phyloP scores from a whole-genome alignment of 2,888 invertebrate species.

The Halictus ligatus region DNA sequence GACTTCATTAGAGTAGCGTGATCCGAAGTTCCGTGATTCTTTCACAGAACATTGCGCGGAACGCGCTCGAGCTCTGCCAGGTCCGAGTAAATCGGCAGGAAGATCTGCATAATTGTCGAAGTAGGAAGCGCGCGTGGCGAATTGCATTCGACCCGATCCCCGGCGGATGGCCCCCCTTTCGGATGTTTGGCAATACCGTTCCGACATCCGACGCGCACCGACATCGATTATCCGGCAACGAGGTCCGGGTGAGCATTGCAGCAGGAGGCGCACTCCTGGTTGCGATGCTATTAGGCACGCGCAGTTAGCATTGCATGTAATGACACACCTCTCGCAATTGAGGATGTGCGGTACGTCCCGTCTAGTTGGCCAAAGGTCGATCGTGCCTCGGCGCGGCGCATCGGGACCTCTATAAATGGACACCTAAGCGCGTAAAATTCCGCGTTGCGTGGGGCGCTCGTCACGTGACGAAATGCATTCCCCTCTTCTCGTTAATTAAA shows the following conservation, averaged over 20 bases:
- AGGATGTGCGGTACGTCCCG: slow-evolving; percentile 71
- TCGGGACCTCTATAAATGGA: slow-evolving; percentile 46
- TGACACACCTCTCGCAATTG: slow-evolving; percentile 74
- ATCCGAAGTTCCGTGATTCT: not conserved
- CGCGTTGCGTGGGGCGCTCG: slow-evolving; percentile 22
- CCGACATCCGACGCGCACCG: slow-evolving; percentile 60
- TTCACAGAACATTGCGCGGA: not conserved
- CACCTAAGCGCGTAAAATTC: slow-evolving; percentile 38
- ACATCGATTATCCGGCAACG: slow-evolving; percentile 69
- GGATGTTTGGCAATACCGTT: slow-evolving; percentile 54
- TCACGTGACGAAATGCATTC: slow-evolving; percentile 21
- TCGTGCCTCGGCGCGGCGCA: slow-evolving; percentile 55
- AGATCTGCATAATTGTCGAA: not conserved
- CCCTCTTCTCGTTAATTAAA: slow-evolving; percentile 35
- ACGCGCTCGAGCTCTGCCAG: not conserved
- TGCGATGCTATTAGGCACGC: slow-evolving; percentile 73
- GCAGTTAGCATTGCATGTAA: slow-evolving; percentile 75
- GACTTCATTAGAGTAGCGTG: not conserved
- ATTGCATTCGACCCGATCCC: slow-evolving; percentile 23
- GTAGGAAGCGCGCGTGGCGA: slow-evolving; percentile 1
- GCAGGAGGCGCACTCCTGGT: slow-evolving; percentile 63
- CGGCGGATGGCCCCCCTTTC: slow-evolving; percentile 38
- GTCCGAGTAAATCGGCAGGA: not conserved
- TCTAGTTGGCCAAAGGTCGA: slow-evolving; percentile 72
- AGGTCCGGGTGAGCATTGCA: slow-evolving; percentile 66